Evolutionary conservation across 2,888 invertebrate species (phyloP).

Genomic region (Cephus rjabovi): DNA sequence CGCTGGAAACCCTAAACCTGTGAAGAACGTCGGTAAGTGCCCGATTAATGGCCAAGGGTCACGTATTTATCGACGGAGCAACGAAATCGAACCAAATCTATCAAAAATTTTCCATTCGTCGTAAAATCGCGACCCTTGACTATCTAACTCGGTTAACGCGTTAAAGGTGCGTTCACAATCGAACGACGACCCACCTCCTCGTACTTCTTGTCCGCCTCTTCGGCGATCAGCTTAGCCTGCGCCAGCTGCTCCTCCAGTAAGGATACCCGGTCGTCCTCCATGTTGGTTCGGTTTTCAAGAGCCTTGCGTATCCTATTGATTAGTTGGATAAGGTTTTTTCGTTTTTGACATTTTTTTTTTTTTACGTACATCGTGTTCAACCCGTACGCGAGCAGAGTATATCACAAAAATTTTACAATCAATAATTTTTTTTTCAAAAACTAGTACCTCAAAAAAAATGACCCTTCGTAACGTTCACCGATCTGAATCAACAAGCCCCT

Average conservation of each 20-base stretch:
- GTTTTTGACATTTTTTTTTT: conserved; percentile 31
- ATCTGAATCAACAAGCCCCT: neutral
- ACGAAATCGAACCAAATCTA: neutral
- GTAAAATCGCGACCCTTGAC: neutral
- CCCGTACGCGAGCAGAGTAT: neutral
- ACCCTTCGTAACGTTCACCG: neutral
- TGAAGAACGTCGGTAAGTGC: neutral
- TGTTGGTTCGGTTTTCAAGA: conserved; percentile 97
- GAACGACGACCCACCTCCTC: conserved; percentile 87
- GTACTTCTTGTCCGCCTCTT: conserved; percentile 99
- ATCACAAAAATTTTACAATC: neutral
- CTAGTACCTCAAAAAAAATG: neutral
- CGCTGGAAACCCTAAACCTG: neutral
- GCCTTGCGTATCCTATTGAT: conserved; percentile 92
- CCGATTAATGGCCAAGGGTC: neutral
- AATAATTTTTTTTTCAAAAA: neutral
- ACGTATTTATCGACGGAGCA: neutral
- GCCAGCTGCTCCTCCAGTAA: conserved; percentile 97
- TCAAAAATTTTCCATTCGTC: neutral
- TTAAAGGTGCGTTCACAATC: neutral
- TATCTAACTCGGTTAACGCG: neutral
- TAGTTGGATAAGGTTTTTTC: conserved; percentile 34
- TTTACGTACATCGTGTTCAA: conserved; percentile 14
- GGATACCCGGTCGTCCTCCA: conserved; percentile 99
- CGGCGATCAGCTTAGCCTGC: conserved; percentile 99